A percentile compares a stretch with the other conserved stretches of the same genome.
Conservation (phyloP, 2,797 vertebrate species). For the Cossypha heuglini region DNA sequence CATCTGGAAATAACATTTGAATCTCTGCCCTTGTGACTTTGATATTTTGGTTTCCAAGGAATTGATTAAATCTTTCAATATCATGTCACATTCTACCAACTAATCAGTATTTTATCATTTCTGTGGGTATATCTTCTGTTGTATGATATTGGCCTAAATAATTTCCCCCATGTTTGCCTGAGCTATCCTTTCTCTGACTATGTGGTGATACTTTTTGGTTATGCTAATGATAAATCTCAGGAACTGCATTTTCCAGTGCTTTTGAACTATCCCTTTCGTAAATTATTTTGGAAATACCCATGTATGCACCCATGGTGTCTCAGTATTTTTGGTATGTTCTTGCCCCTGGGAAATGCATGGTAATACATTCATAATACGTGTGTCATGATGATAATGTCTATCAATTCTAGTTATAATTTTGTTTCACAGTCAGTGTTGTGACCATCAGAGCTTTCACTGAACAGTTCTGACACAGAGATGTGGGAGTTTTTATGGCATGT, state of each 20-base stretch:
- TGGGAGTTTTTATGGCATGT: background rate
- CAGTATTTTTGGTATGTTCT: background rate
- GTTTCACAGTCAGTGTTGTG: background rate
- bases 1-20: background rate
- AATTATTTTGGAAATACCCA: background rate
- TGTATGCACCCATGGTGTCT: background rate
- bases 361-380: background rate
- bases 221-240: background rate
- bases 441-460: background rate
- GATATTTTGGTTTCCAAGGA: background rate
- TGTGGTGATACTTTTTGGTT: background rate
- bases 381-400: background rate
- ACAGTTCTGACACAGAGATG: background rate
- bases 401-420: background rate
- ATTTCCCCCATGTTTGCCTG: background rate
- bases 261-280: background rate
- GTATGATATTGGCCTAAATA: background rate
- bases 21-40: background rate
- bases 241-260: background rate
- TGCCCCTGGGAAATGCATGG: background rate
- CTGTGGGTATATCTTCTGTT: background rate
- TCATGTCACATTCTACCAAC: background rate
- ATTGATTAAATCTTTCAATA: background rate
- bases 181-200: background rate
- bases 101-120: background rate